Base-by-base conservation (phyloP, 2,113 vertebrate species). In the Hemiprocne comata region DNA sequence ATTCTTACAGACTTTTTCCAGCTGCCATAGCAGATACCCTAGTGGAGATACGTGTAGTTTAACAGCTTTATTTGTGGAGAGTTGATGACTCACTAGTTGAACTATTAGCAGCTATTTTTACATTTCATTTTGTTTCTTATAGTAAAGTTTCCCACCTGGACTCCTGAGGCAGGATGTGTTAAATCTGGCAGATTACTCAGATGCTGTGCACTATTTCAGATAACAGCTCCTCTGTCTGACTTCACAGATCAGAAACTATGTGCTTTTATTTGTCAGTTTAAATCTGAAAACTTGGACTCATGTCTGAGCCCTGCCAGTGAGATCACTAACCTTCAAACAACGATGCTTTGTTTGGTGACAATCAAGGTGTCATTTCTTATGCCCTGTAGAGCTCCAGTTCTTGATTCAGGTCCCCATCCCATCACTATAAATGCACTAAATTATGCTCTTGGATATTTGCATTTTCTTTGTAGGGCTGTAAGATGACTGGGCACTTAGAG, bases 81-180 rank as follows among this genome's bases (percentile, higher is more conserved):
- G 92, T 54, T 90, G 90, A 12, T 89, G 83, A 93, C 5, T 8
- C 94, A 93, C 24, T 11, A 34, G 70, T 55, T 85, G 86, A 93
- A 73, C 88, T 76, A 50, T 87, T 89, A 95, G 57, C 84, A 89
- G 88, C 83, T 96, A 92, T 65, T 93, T 95, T 85, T 95, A 79
- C 73, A 84, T 89, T 96, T 96, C 31, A 42, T 90, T 92, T 96
- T 75, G 82, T 57, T 81, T 83, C 90, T 87, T 42, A 28, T 13
- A 91, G 94, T 94, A 89, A 96, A 94, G 83, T 89, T 96, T 96
- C 95, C 92, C 92, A 96, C 96, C 94, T 96, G 96, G 94, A 84
- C 85, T 97, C 91, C 88, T n/a, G 76, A 96, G 88, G 83, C 93
- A 93, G 93, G 83, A 96, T 89, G 94, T 94, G 90, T 94, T 90